Base-by-base conservation (phyloP, 1,140 invertebrate species). In the Scaptomyza pallida region DNA sequence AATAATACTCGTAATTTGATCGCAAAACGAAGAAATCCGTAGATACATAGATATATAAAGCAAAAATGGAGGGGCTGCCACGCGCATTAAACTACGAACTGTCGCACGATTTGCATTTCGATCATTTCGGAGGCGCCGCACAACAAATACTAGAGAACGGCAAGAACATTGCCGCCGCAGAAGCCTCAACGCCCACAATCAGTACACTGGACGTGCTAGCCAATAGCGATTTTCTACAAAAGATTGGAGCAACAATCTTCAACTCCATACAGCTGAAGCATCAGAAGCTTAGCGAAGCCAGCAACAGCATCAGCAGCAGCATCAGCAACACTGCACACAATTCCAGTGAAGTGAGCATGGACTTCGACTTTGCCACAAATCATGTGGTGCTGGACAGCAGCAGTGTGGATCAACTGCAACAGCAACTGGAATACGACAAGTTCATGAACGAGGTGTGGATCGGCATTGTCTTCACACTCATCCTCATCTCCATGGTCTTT, bases 391-490 rank as follows among this genome's bases (percentile, higher is more conserved):
- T 91, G 26, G 89, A 90, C 52, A 89, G 89, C 50, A 70, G 72
- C 61, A 82, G 75, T 26, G 78, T 89, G 35, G 75, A 91, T 52
- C 83, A 91, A 35, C 16, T 90, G 52, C 89, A 91, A 55, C 78
- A 89, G 54, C 90, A 91, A 62, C 21, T 90, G 52, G 90, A 91
- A 48, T 90, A 91, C 54, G 90, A 91, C 57, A 89, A 90, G 47
- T 91, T 91, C 60, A 91, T 91, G 86, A 91, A 91, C 78, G 90
- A 91, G 47, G 81, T 91, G 2, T 91, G 90, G 90, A 91, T 91
- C 33, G 90, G 90, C 13, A 81, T 91, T 64, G 90, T 91, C 16
- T 79, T 91, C 19, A 89, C 90, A 2, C 64, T 91, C 17, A 90
- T 91, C 30, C 54, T 91, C 23, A 91, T 91, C 51, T 90, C 90